Conservation (phyloP, 1,140 invertebrate species). For the Halyomorpha halys region DNA sequence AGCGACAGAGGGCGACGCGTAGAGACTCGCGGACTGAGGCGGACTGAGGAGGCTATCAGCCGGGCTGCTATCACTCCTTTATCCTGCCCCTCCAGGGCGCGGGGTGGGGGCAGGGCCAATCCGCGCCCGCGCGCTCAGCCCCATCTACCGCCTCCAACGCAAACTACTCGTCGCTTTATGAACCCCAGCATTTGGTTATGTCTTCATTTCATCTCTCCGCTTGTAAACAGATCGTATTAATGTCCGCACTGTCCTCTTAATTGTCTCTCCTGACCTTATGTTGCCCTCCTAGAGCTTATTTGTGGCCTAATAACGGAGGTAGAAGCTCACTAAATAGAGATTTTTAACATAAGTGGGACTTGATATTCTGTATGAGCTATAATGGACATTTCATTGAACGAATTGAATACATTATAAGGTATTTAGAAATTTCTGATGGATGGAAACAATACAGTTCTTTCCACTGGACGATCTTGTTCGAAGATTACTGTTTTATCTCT, state of each 20-base stretch:
- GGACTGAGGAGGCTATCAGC: background rate
- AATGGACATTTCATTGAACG: no score
- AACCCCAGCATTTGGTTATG: constrained; percentile 15
- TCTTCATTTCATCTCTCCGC: constrained; percentile 13
- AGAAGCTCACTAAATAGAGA: no score
- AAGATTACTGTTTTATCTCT: no score
- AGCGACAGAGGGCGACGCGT: constrained; percentile 16
- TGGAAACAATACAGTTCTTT: no score
- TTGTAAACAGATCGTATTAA: constrained; percentile 17
- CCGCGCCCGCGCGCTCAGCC: constrained; percentile 13
- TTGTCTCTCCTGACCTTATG: constrained; percentile 4
- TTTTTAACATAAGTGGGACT: no score
- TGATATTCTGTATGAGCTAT: no score
- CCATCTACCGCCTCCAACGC: constrained; percentile 9
- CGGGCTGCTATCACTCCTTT: constrained; percentile 15
- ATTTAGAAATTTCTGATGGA: no score
- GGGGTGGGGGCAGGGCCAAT: constrained; percentile 15
- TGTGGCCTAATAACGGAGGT: no score
- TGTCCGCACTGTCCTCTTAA: constrained; percentile 7
- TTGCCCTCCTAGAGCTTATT: background rate
- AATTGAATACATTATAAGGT: no score
- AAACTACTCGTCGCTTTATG: constrained; percentile 22
- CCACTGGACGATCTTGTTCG: no score
- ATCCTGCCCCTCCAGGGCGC: constrained; percentile 9
- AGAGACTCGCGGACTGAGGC: background rate